Evolutionary conservation across 2,113 vertebrate species (phyloP), one percentile per base, ranked within the genome.

Genomic region (Bufo gargarizans): DNA sequence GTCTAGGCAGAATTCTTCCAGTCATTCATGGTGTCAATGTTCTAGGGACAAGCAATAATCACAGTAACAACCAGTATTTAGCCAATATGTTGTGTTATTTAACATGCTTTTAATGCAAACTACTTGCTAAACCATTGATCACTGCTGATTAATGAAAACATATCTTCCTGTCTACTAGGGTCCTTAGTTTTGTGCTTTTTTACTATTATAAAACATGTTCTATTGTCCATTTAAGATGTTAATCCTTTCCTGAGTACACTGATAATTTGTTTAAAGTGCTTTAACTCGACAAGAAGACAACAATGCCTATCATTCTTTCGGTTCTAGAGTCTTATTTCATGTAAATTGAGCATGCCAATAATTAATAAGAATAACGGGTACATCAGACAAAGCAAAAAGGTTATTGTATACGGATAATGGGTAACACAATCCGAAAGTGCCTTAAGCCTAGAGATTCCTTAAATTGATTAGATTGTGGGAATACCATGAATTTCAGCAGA

Each of bases 331-430:
- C 59, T 55, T 53, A 86, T 86, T 86, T 79, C 76, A 86, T 67
- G 58, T 86, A 80, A 69, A 80, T 69, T 55, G 61, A 86, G 16
- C 47, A 77, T 10, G 22, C 49, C 22, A 86, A 77, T 86, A 86
- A 86, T 86, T 86, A 86, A 80, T 67, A 86, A 65, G 61, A 86
- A 86, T 80, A 86, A 86, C 67, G 61, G 76, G 43, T 86, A 33
- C 33, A 80, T 50, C 49, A 56, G 76, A 50, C 58, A 67, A 86
- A 86, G 80, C 76, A 79, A 79, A 69, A 79, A 86, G 74, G 59
- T 67, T 86, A 80, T 86, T 86, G 61, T 86, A 67, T 79, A 55
- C 69, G 20, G 61, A 63, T 79, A 86, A 79, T 86, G 8, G 61
- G 85, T 67, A 86, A 78, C 49, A 80, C n/a, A 56, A 86, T 86